Base-by-base conservation (phyloP, 2,888 invertebrate genomes). In the Laothoe populi region DNA sequence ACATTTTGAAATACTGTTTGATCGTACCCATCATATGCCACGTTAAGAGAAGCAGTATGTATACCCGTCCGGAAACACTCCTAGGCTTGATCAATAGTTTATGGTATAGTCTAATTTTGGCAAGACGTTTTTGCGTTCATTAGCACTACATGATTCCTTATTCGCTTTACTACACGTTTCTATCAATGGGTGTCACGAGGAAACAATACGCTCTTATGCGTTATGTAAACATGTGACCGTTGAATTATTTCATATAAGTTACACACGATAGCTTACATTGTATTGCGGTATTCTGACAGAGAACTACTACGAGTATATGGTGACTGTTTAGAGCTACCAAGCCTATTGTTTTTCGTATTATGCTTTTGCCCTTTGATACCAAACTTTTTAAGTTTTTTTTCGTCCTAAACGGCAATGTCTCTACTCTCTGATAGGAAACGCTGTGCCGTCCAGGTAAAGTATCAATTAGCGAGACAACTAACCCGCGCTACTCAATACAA, bases 121-220 rank as follows among this genome's bases (percentile, higher is more conserved):
- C 16, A 21, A 26, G 24, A 61, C 21, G 40, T 61, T 61, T 53
- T 61, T 44, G 40, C 60, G 40, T 61, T 49, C 2, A 53, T 61
- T 61, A 61, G 53, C 53, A 42, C 16, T 31, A 38, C 44, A 7
- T 23, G 42, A 19, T 58, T 62, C 38, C 57, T n/a, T 62, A 48
- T 58, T 48, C 23, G 38, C 16, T 57, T 38, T 38, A 40, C 10
- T 21, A 53, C 24, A 26, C 21, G 19, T 31, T 31, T 11, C 19
- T 35, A 53, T 53, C 53, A 53, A 53, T 35, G 35, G 16, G 3
- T 19, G 10, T 16, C 1, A 31, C 11, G 19, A 19, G 16, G 31
- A 31, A 53, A 53, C 53, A 53, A 31, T 31, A 53, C 53, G 53
- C 31, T 46, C 46, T 53, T 53, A 35, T 53, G 10, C 35, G 53